Base-by-base conservation (phyloP, 2,888 invertebrate genomes). In the Drosophila melanosoma region DNA sequence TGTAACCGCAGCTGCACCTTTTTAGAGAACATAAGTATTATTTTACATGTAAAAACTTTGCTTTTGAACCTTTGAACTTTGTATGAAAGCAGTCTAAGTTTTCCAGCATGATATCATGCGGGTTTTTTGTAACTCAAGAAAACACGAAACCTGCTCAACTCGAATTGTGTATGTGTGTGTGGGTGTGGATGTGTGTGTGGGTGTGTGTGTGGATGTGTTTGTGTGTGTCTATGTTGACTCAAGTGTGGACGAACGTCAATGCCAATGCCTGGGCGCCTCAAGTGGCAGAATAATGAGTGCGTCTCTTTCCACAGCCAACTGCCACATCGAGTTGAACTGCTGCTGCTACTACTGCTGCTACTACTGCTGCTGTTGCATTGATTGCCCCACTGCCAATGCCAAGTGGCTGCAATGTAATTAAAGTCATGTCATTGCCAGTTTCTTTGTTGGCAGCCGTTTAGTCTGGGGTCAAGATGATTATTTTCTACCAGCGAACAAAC, bases 341-440 rank as follows among this genome's bases (percentile, higher is more conserved):
- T 54, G 54, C 36, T 58, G 38, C 12, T 58, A 29, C 61, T 56
- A 61, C 53, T 74, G 57, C 52, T 26, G 58, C 36, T 64, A 58
- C 20, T 42, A 29, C 58, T 53, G 64, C 23, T 71, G 59, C 58
- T 71, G 74, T 33, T 75, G 74, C 82, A 69, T 54, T 78, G 79
- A 54, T 54, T 54, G 36, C 36, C 54, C 68, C 69, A 58, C 59
- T 65, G 76, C 57, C 78, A 79, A 63, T 69, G 80, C 63, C 82
- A 74, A 32, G 71, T 60, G 62, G 71, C 70, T 76, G 86, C 80
- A 88, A 86, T 86, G 74, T 86, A 90, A 86, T 86, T 86, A 90
- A 89, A 87, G 80, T 69, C 83, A 70, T 76, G 89, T 86, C 90
- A 87, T 73, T 79, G 90, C 38, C 90, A 85, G 74, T 54, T 65